Evolutionary conservation across 92 coral and sea anemone genomes (phyloP).

Genomic region (Palythoa grandiflora): DNA sequence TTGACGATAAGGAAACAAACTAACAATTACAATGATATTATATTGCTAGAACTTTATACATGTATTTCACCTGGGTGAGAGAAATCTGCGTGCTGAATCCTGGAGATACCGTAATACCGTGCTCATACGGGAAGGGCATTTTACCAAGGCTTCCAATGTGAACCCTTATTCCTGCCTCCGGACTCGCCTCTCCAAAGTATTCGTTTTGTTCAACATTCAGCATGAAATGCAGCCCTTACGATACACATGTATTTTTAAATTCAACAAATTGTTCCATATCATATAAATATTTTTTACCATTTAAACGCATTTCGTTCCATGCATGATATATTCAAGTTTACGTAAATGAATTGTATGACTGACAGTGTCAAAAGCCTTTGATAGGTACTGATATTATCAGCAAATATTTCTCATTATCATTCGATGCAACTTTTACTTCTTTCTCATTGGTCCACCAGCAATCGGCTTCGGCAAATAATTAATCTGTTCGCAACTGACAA

Average conservation of each 20-base stretch:
- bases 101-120: conserved; percentile 36
- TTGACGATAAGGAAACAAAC: too few relatives aligned
- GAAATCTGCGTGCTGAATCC: conserved; percentile 37
- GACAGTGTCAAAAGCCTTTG: not conserved
- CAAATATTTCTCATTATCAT: too few relatives aligned
- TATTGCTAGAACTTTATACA: not conserved
- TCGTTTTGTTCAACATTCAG: conserved; percentile 30
- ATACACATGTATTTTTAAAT: not conserved
- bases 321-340: too few relatives aligned
- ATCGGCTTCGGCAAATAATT: too few relatives aligned
- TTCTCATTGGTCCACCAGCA: too few relatives aligned
- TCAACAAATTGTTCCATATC: too few relatives aligned
- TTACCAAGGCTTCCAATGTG: conserved; percentile 23
- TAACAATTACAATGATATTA: too few relatives aligned
- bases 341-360: not conserved
- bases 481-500: too few relatives aligned
- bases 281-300: too few relatives aligned
- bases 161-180: conserved; percentile 23
- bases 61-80: conserved; percentile 2
- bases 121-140: conserved; percentile 38
- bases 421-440: too few relatives aligned
- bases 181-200: conserved; percentile 26
- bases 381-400: too few relatives aligned
- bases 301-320: not conserved
- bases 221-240: not conserved